These are phyloP conservation scores for Rhinatrema bivittatum DNA, from an alignment of 2,797 vertebrate genomes.

Conservation along the genomic window DNA sequence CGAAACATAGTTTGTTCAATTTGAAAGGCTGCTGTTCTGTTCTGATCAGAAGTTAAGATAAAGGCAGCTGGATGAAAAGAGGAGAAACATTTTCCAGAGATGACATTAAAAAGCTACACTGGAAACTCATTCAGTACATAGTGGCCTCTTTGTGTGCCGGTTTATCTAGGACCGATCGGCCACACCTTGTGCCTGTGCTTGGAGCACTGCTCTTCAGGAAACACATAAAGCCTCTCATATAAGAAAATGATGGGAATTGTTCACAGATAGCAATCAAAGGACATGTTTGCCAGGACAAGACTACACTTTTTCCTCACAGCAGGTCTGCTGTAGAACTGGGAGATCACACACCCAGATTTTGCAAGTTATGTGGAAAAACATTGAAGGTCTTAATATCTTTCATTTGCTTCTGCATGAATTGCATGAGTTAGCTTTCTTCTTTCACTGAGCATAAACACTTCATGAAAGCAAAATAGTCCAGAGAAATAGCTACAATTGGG, in stretches of 20 bases:
- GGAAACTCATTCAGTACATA: conserved; percentile 66
- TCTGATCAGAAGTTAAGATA: conserved; percentile 72
- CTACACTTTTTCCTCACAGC: conserved; percentile 1
- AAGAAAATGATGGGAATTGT: conserved; percentile 21
- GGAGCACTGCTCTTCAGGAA: conserved; percentile 21
- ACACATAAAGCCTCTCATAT: conserved; percentile 47
- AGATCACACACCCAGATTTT: conserved; percentile 23
- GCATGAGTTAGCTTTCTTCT: not conserved
- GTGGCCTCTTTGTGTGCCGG: conserved; percentile 48
- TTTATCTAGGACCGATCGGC: conserved; percentile 58
- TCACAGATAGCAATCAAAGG: conserved; percentile 7
- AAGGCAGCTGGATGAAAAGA: conserved; percentile 57
- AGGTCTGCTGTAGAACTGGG: conserved; percentile 3
- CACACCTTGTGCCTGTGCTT: conserved; percentile 52
- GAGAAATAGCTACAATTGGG: rapidly evolving
- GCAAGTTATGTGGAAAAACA: conserved; percentile 1
- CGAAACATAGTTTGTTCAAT: conserved; percentile 81
- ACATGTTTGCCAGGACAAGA: too few relatives aligned
- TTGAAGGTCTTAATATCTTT: conserved; percentile 4
- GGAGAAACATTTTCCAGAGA: conserved; percentile 60
- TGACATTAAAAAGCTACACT: conserved; percentile 83
- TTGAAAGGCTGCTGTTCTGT: conserved; percentile 76
- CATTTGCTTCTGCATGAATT: not conserved
- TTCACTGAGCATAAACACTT: too few relatives aligned
- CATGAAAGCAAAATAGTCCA: not conserved